phyloP scores from a whole-genome alignment of 2,888 invertebrate species.

The Girardia tigrina region DNA sequence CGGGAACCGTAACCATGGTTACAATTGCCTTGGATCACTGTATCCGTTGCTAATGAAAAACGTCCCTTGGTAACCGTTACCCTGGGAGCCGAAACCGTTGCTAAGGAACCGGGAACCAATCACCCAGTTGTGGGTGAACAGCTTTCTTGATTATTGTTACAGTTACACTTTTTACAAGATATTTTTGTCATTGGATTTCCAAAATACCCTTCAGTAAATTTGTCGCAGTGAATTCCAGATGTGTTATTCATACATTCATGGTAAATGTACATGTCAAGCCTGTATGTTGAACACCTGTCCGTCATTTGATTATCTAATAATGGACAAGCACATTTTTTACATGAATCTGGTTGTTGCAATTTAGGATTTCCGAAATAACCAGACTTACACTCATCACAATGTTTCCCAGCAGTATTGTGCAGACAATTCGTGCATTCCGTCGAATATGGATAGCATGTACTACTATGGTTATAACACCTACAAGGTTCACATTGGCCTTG shows the following conservation, averaged over 20 bases:
- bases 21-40: no score
- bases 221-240: neutral
- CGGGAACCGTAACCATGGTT: no score
- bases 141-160: neutral
- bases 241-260: neutral
- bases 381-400: slow-evolving; percentile 21
- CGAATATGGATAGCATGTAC: slow-evolving; percentile 63
- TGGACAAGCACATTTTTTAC: slow-evolving; percentile 83
- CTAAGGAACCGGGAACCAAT: no score
- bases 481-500: slow-evolving; percentile 65
- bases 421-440: slow-evolving; percentile 55
- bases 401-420: slow-evolving; percentile 27
- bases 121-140: neutral
- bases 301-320: slow-evolving; percentile 46
- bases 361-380: slow-evolving; percentile 51
- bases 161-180: neutral
- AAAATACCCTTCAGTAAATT: neutral
- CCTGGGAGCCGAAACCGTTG: no score
- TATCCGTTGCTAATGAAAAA: no score
- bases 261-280: neutral
- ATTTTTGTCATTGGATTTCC: slow-evolving; percentile 12
- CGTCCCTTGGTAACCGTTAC: no score
- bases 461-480: slow-evolving; percentile 75
- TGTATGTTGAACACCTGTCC: neutral
- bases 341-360: slow-evolving; percentile 57